Percentiles rank a stretch among this genome's conserved stretches.
Evolutionary conservation across 2,797 vertebrate genomes (phyloP).

Genomic region (Micropoecilia bifurca): DNA sequence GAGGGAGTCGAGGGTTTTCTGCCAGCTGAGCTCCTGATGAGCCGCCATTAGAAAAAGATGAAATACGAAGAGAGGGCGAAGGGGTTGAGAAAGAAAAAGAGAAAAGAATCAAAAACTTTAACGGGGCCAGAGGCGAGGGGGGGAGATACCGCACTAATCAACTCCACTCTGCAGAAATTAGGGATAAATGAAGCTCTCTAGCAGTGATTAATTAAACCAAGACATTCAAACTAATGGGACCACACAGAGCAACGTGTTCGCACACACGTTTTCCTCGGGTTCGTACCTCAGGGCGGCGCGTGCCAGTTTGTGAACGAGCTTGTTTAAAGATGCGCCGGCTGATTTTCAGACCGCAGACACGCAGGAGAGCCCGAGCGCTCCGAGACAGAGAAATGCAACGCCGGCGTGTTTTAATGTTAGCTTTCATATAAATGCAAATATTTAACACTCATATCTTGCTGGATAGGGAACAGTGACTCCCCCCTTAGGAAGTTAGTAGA

Average conservation of each 20-base stretch:
- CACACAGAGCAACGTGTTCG: slow-evolving; percentile 46
- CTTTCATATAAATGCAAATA: slow-evolving; percentile 11
- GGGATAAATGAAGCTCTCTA: slow-evolving; percentile 75
- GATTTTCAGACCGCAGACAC: slow-evolving; percentile 28
- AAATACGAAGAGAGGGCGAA: slow-evolving; percentile 33
- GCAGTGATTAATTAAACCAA: slow-evolving; percentile 79
- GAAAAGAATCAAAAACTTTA: slow-evolving; percentile 66
- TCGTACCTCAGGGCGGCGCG: slow-evolving; percentile 5
- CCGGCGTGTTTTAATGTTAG: slow-evolving; percentile 3
- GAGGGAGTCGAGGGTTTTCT: slow-evolving; percentile 67
- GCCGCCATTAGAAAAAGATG: slow-evolving; percentile 61
- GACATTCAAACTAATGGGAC: slow-evolving; percentile 74
- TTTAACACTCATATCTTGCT: background rate
- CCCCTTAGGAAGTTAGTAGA: background rate
- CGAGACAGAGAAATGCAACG: background rate
- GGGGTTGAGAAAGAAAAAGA: slow-evolving; percentile 12
- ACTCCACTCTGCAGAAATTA: slow-evolving; percentile 76
- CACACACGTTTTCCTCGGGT: slow-evolving; percentile 7
- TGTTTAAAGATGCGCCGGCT: slow-evolving; percentile 46
- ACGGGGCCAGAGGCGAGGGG: slow-evolving; percentile 67
- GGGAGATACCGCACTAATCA: slow-evolving; percentile 74
- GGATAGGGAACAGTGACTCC: background rate
- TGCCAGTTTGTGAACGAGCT: slow-evolving; percentile 15
- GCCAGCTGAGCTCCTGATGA: slow-evolving; percentile 70
- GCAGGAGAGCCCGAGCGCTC: slow-evolving; percentile 8